Evolutionary conservation across 2,797 vertebrate species (phyloP), one percentile per base, ranked within the genome.

Genomic region (Clarias platycephalus): DNA sequence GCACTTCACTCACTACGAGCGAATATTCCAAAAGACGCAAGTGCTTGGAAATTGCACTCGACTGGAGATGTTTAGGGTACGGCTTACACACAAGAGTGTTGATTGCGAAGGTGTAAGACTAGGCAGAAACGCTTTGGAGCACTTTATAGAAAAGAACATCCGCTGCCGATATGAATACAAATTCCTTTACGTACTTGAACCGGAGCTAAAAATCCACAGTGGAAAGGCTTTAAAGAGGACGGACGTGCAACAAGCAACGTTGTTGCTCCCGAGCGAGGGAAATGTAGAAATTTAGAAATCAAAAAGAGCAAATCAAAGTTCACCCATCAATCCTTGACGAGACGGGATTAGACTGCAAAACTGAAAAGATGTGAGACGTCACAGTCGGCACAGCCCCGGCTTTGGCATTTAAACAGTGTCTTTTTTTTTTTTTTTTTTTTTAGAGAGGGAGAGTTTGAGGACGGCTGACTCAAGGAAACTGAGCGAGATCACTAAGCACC

Each of bases 41-140:
- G 24, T 77, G 63, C 34, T 5, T 40, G 24, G 16, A 83, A 78
- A 68, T 20, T 58, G 44, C 31, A 77, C 24, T 55, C 31, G 18
- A 68, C 9, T 57, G 53, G 58, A 75, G 4, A 55, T 66, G 37
- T 75, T 63, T 18, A 49, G 37, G 2, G 28, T 83, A 26, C 37
- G 16, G 13, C 34, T 53, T 55, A 24, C 18, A 20, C 8, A 55
- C 49, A 18, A 4, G 16, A 68, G 63, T 40, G 62, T 53, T 57
- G 26, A 64, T 37, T 55, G 53, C 16, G 13, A 34, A 26, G 49
- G 12, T 74, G 22, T 5, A 64, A 28, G 49, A 53, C 49, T 12
- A 64, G n/a, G 12, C n/a, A 64, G 6, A 74, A 72, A 70, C 57
- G 72, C 81, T 62, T 82, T 53, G 53, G 26, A 49, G 12, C 40